Evolutionary conservation across 2,797 vertebrate genomes (phyloP).

Genomic region (Dallia pectoralis): DNA sequence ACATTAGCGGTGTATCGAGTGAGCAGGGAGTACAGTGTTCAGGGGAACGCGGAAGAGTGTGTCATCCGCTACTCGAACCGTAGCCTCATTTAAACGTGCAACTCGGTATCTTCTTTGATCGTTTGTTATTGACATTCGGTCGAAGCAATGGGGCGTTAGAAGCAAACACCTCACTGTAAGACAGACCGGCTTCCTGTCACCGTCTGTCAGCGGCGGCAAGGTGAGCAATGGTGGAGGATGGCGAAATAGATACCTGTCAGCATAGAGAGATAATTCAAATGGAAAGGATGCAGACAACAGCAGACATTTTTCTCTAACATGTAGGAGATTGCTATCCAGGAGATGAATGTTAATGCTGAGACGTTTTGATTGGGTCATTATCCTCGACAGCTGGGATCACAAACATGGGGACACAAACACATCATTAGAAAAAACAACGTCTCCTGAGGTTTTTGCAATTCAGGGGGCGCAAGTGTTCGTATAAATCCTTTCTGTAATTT

Average conservation of each 20-base stretch:
- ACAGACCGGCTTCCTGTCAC: constrained; percentile 28
- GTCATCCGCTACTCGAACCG: constrained; percentile 14
- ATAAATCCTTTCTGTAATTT: neutral
- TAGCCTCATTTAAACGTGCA: constrained; percentile 17
- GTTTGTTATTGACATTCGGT: constrained; percentile 18
- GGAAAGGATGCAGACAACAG: constrained; percentile 52
- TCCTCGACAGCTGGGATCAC: constrained; percentile 33
- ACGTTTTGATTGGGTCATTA: constrained; percentile 42
- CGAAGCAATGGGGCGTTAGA: constrained; percentile 26
- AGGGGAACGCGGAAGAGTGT: neutral
- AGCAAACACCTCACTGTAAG: constrained; percentile 29
- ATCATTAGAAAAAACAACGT: constrained; percentile 4
- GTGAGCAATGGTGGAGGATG: constrained; percentile 16
- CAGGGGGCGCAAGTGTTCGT: neutral
- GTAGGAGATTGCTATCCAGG: constrained; percentile 52
- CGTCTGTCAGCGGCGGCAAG: constrained; percentile 26
- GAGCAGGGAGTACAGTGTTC: neutral
- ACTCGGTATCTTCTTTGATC: constrained; percentile 13
- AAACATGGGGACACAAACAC: constrained; percentile 2
- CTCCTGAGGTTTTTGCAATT: constrained; percentile 6
- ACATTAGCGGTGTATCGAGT: neutral
- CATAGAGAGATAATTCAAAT: constrained; percentile 51
- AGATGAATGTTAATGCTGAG: constrained; percentile 44
- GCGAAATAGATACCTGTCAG: constrained; percentile 37
- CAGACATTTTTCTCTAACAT: constrained; percentile 54